Base-by-base conservation (phyloP, 2,113 vertebrate species). In the Ia io region DNA sequence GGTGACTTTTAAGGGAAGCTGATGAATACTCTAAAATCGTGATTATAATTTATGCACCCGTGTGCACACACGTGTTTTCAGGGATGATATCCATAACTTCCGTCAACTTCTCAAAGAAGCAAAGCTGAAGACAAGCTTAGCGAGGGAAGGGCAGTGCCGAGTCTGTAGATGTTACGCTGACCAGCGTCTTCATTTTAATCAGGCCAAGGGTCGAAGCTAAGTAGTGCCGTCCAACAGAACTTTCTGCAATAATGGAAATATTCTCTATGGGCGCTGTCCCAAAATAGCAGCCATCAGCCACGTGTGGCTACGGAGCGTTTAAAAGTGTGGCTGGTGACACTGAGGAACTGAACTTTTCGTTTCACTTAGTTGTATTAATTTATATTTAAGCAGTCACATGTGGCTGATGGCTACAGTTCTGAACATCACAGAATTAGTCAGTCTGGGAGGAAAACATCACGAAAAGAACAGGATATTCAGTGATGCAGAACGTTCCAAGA, bases 51-150 rank as follows among this genome's bases (percentile, higher is more conserved):
- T 56, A 35, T 2, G 23, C 35, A 42, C 37, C 37, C 65, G 4
- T 0, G 10, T 0, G 1, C 23, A 30, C 0, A 2, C 1, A 3
- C 8, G 47, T 25, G 56, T 51, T 76, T 53, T 63, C 30, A 10
- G 92, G 42, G 30, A 40, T 23, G 12, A 49, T 2, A 23, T 30
- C 88, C 3, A 0, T 4, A 32, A n/a, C 23, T 42, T 61, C 22
- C 7, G 8, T 13, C 37, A 67, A 35, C 30, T 79, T 84, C 78
- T 84, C 80, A 79, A 69, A 83, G 49, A 35, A 83, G 61, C 87
- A 67, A 90, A 78, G 37, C 32, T 22, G 61, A 35, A 7, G 32
- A n/a, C 17, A 51, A 59, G 69, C 90, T 42, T 0, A 10, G 56
- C 0, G 69, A n/a, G 17, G 2, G 4, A 32, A 61, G 42, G 56